Conservation (phyloP, 2,113 vertebrate genomes). For the Pipra filicauda region DNA sequence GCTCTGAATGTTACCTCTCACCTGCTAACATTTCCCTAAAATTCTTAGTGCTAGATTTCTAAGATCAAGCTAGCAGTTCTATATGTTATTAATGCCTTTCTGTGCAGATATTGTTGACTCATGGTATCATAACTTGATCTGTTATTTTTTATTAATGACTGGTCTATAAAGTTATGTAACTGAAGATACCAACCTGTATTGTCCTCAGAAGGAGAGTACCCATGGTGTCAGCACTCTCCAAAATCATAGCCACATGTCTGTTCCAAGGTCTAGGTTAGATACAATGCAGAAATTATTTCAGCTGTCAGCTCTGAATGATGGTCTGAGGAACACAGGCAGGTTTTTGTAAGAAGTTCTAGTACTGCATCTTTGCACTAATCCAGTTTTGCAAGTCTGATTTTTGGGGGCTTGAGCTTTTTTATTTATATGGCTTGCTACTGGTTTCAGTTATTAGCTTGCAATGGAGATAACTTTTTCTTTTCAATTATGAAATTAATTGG, state of each 20-base stretch:
- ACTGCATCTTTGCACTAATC: not conserved
- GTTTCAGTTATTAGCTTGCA: not conserved
- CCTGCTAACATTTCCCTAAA: not conserved
- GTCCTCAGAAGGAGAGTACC: not conserved
- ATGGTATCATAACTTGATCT: not conserved
- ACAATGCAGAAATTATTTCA: not conserved
- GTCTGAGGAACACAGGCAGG: not conserved
- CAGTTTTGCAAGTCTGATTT: not conserved
- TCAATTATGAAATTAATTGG: not conserved
- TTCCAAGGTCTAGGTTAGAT: not conserved
- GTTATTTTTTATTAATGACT: not conserved
- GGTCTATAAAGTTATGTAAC: not conserved
- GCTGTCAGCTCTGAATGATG: not conserved
- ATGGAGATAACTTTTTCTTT: not conserved
- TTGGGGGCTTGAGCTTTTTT: not conserved
- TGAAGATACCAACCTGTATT: not conserved
- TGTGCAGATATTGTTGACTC: not conserved
- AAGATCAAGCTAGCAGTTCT: not conserved
- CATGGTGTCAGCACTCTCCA: not conserved
- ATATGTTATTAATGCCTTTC: not conserved
- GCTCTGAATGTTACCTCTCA: not conserved
- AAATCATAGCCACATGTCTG: not conserved
- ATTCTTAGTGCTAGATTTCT: not conserved
- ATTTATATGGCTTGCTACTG: not conserved
- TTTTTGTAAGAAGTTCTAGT: not conserved